Base-by-base conservation (phyloP, 2,113 vertebrate species). In the Pavo muticus region DNA sequence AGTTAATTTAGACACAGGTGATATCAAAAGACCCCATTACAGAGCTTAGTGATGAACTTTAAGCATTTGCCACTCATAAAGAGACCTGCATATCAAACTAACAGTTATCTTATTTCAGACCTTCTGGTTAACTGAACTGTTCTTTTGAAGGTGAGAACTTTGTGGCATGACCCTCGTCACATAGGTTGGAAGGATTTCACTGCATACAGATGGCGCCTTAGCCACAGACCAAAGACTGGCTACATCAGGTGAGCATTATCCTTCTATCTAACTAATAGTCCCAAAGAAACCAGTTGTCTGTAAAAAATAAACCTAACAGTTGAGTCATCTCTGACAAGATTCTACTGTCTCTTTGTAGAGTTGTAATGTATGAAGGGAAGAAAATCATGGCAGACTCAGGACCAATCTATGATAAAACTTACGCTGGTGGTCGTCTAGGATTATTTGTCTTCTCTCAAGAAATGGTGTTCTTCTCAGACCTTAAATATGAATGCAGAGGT, bases 401-500 rank as follows among this genome's bases (percentile, higher is more conserved):
- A 97, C 98, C 98, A 90, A 99, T 99, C 97, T 98, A 98, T 1
- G 99, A 99, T 96, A 99, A 99, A 97, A 99, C 99, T 9, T 99
- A 99, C 9, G 98, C 99, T 69, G 99, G 99, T 56, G 99, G 99
- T 72, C 98, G 99, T 78, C 97, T 99, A 95, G 99, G 99, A 81
- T 92, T 99, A 87, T 99, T 99, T 65, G 99, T 99, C 95, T 99
- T 99, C 98, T 99, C 99, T 90, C 99, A 99, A 97, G 99, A 99
- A 98, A 99, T 99, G 99, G 99, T 99, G 91, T 99, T 99, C 98
- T 99, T 99, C 98, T 99, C 99, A 21, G 99, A 99, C 95, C 98
- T 99, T 96, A 99, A 99, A 98, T 99, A 99, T 32, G 99, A 99
- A 98, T 99, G 99, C 96, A 98, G 98, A 99, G 99, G 99, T 99